Base-by-base conservation (phyloP, 2,113 vertebrate species). In the Tetraodon nigroviridis region DNA sequence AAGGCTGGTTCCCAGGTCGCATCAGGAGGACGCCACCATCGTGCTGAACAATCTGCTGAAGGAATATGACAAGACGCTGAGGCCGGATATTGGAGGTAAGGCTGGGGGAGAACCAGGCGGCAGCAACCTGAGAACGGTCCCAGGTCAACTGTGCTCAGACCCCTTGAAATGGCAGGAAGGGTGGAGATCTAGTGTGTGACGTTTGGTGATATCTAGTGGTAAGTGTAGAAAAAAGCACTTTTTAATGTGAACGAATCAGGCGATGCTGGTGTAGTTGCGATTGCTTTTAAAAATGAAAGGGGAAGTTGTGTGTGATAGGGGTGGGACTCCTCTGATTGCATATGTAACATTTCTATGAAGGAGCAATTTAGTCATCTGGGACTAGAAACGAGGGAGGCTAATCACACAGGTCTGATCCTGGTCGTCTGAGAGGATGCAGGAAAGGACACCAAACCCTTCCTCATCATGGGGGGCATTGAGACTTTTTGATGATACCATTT, bases 41-140 rank as follows among this genome's bases (percentile, higher is more conserved):
- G 86, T 89, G 1, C 82, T 89, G 1, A 89, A 89, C 77, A 86
- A 84, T 17, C 50, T 89, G 42, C 87, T 89, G 18, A 84, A 78
- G 79, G 86, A 87, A 17, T 89, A 89, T 1, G 87, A 89, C 74
- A 86, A 83, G 77, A 89, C 80, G 1, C 83, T 89, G 8, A 73
- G 87, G 29, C 87, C 87, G 7, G 86, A 89, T 12, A 89, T 89
- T 1, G 87, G 87, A 60, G 80, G 87, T 89, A 58, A 65, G 81
- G 17, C 7, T 29, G 13, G 15, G 6, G 15, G 44, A 2, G 15
- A 27, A 27, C 13, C 6, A 46, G 44, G 44, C 32, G 32, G 8
- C 32, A 8, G 32, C 10, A 37, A 12, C 32, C 32, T 37, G 32
- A 37, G 11, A 37, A 12, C 11, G 32, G 32, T 37, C 3, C 32